A percentile compares a stretch with the other conserved stretches of the same genome.
Conservation (phyloP, 1,140 invertebrate genomes). For the Metopolophium dirhodum region DNA sequence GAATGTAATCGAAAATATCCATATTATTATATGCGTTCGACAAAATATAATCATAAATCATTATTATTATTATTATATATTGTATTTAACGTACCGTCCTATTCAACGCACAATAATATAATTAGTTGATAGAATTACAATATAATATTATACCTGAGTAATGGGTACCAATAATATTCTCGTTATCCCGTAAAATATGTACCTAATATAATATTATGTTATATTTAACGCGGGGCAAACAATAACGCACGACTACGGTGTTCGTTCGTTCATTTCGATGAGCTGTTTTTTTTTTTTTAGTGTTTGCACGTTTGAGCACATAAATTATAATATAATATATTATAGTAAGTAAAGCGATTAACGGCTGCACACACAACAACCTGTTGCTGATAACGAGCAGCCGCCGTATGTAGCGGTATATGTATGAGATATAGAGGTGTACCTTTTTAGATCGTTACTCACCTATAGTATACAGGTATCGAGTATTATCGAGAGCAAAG, state of each 20-base stretch:
- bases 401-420: not conserved
- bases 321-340: conserved; percentile 25
- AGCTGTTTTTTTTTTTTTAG: not conserved
- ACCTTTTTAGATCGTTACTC: not conserved
- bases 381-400: conserved; percentile 22
- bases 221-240: not conserved
- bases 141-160: not conserved
- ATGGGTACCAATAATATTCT: not conserved
- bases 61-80: not conserved
- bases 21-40: not conserved
- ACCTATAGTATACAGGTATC: not conserved
- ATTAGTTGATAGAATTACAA: not conserved
- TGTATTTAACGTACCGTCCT: not conserved
- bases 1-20: not conserved
- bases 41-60: not conserved
- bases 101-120: not conserved
- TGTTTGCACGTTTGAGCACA: conserved; percentile 1
- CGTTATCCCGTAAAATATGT: not conserved
- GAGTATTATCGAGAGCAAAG: not conserved
- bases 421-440: not conserved
- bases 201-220: not conserved
- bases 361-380: conserved; percentile 35
- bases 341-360: conserved; percentile 23
- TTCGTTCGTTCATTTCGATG: not conserved
- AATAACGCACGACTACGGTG: not conserved